A percentile compares a stretch with the other conserved stretches of the same genome.
Conservation (phyloP, 2,888 invertebrate genomes). For the Watsonalla binaria region DNA sequence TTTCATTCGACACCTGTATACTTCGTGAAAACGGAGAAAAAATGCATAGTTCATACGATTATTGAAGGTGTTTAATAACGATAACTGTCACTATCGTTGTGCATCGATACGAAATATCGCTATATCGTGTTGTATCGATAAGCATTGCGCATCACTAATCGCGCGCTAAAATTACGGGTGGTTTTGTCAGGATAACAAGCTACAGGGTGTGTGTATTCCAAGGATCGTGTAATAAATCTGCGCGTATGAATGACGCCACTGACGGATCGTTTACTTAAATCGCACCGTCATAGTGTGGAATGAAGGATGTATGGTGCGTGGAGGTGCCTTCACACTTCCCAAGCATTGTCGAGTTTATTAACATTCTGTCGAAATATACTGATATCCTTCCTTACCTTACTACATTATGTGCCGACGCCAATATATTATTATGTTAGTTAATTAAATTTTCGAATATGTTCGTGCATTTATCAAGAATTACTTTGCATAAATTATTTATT, state of each 20-base stretch:
- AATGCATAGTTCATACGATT: no score
- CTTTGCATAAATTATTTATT: no score
- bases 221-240: slow-evolving; percentile 67
- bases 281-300: slow-evolving; percentile 64
- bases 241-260: slow-evolving; percentile 66
- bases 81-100: no score
- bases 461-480: no score
- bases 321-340: slow-evolving; percentile 12
- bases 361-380: neutral
- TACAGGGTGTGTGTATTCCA: slow-evolving; percentile 34
- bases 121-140: slow-evolving; percentile 3
- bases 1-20: no score
- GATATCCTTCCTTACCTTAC: neutral
- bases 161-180: neutral
- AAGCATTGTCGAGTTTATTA: slow-evolving; percentile 2
- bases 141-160: neutral
- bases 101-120: neutral
- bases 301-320: slow-evolving; percentile 42
- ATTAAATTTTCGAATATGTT: no score
- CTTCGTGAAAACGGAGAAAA: no score
- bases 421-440: no score
- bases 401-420: neutral
- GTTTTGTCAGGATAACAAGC: slow-evolving; percentile 1
- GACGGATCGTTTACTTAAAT: slow-evolving; percentile 69
- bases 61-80: no score